Evolutionary conservation across 2,797 vertebrate genomes (phyloP), one percentile per base, ranked within the genome.

Genomic region (Falco concolor): DNA sequence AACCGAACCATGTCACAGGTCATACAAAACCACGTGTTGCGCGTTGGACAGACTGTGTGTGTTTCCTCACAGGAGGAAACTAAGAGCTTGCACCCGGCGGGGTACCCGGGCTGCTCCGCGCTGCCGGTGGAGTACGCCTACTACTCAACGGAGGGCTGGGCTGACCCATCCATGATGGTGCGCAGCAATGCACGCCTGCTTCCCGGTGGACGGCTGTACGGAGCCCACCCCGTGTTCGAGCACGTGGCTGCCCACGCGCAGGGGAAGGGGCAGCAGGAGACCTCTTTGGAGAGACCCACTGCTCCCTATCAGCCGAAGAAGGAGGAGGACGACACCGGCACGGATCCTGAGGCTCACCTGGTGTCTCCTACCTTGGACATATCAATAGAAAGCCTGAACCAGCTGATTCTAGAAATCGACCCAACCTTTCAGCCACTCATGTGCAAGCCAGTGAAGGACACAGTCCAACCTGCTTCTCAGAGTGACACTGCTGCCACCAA

Each of bases 321-420:
- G 38, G 77, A 83, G 47, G 91, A 77, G 34, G 65, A 95, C 3
- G 30, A 2, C 15, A 0, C 8, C 20, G 1, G 76, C 13, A 20
- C 5, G 1, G 80, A 85, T 23, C 65, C 87, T 0, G 93, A 94
- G 19, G 73, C 65, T 24, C 90, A 96, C 47, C 78, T 93, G 1
- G 20, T 23, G 30, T 98, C 98, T 81, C 68, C 93, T 18, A 98
- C 98, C 27, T 97, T 99, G 38, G 98, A 99, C 67, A 97, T 98
- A 65, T 98, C 98, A 5, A 96, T 99, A 96, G 98, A 99, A 57
- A 98, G 97, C 56, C 98, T 99, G 91, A 99, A 99, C 97, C 97
- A 98, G 96, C 95, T 99, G 95, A 99, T 99, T 84, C 96, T 99
- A 21, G 99, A 99, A 79, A 98, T 99, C 47, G 99, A 99, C 83